These are phyloP conservation scores for Nemopilema nomurai DNA, from an alignment of 30 jellyfish, hydroid and myxozoan genomes.

Conservation along the genomic window DNA sequence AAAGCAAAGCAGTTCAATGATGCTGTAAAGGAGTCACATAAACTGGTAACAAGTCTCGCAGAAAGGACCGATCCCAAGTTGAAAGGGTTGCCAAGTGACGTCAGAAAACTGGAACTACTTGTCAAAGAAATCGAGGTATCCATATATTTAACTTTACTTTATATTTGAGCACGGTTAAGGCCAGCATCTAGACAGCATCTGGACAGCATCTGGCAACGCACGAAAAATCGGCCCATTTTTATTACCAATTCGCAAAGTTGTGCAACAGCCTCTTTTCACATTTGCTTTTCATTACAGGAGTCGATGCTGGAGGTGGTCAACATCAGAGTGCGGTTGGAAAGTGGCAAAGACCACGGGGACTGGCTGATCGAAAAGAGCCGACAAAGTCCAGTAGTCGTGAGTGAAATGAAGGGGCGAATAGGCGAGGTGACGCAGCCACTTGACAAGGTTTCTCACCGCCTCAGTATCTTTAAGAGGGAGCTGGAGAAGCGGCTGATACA, in stretches of 20 bases:
- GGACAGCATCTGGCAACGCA: too few species aligned
- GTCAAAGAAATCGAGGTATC: slow-evolving; percentile 66
- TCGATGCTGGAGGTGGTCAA: slow-evolving; percentile 67
- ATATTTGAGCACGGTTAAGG: neutral
- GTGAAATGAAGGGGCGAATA: slow-evolving; percentile 72
- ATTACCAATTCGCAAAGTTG: too few species aligned
- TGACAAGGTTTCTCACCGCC: slow-evolving; percentile 58
- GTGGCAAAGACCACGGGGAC: slow-evolving; percentile 67
- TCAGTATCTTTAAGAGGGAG: slow-evolving; percentile 70
- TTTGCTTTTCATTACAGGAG: slow-evolving; percentile 5
- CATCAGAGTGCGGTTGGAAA: slow-evolving; percentile 46
- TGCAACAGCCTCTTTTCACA: neutral
- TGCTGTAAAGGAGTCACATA: slow-evolving; percentile 45
- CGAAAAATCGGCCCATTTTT: too few species aligned
- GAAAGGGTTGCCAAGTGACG: slow-evolving; percentile 71
- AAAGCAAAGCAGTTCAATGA: slow-evolving; percentile 74
- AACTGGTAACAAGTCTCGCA: slow-evolving; percentile 43
- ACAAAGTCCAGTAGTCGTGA: slow-evolving; percentile 69
- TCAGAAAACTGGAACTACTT: slow-evolving; percentile 48
- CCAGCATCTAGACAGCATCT: too few species aligned
- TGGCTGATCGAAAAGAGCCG: slow-evolving; percentile 87
- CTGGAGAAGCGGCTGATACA: slow-evolving; percentile 59
- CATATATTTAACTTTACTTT: neutral
- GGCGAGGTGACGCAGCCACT: slow-evolving; percentile 62
- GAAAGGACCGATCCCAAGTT: slow-evolving; percentile 74